Conservation (phyloP, 2,888 invertebrate species). For the Entomobrya multifasciata region DNA sequence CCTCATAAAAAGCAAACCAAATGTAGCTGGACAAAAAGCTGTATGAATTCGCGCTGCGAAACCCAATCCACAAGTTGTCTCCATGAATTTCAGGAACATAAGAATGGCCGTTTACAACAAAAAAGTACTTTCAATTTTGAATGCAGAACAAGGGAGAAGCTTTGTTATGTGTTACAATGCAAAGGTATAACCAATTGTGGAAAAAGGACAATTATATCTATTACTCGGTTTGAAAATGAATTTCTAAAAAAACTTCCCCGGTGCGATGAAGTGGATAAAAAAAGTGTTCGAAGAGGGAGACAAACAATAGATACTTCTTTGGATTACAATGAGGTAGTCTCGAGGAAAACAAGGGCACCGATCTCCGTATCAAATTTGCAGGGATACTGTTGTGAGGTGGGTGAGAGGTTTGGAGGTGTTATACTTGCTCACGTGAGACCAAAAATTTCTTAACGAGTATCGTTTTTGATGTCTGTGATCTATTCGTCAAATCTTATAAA, state of each 20-base stretch:
- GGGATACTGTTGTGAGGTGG: constrained; percentile 22
- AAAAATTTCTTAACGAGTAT: too few relatives aligned
- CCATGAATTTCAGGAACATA: background rate
- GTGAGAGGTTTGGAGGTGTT: background rate
- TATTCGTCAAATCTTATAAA: too few relatives aligned
- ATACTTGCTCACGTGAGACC: background rate
- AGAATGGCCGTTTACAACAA: background rate
- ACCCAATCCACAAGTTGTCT: background rate
- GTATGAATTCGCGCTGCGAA: background rate
- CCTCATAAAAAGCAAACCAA: background rate
- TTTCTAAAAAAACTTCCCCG: background rate
- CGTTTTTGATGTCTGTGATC: too few relatives aligned
- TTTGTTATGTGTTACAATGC: background rate
- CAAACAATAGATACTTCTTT: too few relatives aligned
- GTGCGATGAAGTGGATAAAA: constrained; percentile 1
- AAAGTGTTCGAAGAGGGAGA: background rate
- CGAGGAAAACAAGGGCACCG: background rate
- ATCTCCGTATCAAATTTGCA: background rate
- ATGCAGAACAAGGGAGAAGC: background rate
- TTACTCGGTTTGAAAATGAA: background rate
- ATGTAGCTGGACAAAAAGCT: constrained; percentile 6
- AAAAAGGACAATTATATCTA: background rate
- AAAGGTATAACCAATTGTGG: background rate
- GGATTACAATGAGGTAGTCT: too few relatives aligned
- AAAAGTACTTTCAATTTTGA: background rate